Conservation (phyloP, 2,113 vertebrate genomes). For the Arvicanthis niloticus region DNA sequence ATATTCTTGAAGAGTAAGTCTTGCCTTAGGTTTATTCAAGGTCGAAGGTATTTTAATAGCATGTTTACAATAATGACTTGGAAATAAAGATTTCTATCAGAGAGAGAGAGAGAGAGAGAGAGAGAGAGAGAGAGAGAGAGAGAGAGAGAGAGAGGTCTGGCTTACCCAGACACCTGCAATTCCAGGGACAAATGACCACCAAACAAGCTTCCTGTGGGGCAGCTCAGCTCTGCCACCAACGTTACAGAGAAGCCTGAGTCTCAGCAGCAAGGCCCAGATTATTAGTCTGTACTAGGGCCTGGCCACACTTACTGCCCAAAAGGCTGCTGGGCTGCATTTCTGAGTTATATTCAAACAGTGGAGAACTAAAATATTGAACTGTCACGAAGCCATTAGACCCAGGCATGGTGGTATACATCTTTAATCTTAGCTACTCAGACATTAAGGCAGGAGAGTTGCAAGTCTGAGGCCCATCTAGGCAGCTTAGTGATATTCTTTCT, state of each 20-base stretch:
- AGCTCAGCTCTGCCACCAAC: background rate
- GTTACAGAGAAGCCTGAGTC: background rate
- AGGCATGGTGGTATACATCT: background rate
- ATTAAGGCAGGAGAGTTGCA: background rate
- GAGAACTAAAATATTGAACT: conserved; percentile 27
- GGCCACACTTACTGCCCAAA: background rate
- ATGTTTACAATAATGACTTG: background rate
- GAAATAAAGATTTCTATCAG: background rate
- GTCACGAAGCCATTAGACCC: background rate
- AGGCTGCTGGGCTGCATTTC: background rate
- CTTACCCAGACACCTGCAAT: background rate
- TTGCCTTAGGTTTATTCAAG: background rate
- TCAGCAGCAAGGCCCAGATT: background rate
- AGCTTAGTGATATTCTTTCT: background rate
- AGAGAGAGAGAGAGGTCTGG: background rate
- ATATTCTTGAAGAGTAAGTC: background rate
- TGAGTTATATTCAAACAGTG: background rate
- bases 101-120: background rate
- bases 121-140: too few relatives aligned
- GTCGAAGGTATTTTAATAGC: background rate
- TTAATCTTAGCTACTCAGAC: background rate
- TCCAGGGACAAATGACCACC: too few relatives aligned
- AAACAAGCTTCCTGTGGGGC: fast-evolving
- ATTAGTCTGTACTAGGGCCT: background rate
- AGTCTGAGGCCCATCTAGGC: background rate